Evolutionary conservation across 2,888 invertebrate genomes (phyloP), one percentile per base, ranked within the genome.

Genomic region (Drosophila meridiana): DNA sequence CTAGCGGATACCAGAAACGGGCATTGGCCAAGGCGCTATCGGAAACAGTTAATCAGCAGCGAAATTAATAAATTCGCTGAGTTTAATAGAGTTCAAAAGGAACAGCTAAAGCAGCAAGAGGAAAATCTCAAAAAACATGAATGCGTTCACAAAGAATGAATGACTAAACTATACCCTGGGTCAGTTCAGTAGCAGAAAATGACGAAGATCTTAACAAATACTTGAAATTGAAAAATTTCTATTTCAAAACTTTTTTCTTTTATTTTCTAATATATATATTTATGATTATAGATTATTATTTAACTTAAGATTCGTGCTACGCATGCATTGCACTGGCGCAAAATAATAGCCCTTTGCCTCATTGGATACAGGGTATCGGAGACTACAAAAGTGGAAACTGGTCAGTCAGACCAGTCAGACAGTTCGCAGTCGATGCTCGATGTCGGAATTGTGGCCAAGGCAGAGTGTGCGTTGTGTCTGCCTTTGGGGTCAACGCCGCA

Each of bases 71-170:
- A 89, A 85, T 86, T 85, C 87, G 77, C 76, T 79, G 83, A 91
- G 87, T 91, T 91, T 91, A 91, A 91, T 91, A 86, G 90, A 91
- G 91, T 91, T 91, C 91, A 89, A 87, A 85, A 79, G 73, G 55
- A 82, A 80, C 76, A 69, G 71, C 71, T 59, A 55, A 68, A 9
- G 7, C 38, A 28, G 48, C 50, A 67, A 52, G 55, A 73, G 69
- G 69, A 66, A 57, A 53, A 69, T 34, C 70, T 56, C 57, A 73
- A 74, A 68, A 60, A 72, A 58, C 28, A 83, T 68, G 55, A 72
- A 14, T 28, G 14, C 1, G 3, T 34, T 14, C 5, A 2, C 6
- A 6, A 5, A 28, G 58, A 36, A 26, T 13, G 14, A 5, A n/a
- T 26, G 28, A 45, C 58, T 26, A 0, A 2, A n/a, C 0, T 4